Evolutionary conservation across 2,113 vertebrate genomes (phyloP).

Genomic region (Dinomys branickii): DNA sequence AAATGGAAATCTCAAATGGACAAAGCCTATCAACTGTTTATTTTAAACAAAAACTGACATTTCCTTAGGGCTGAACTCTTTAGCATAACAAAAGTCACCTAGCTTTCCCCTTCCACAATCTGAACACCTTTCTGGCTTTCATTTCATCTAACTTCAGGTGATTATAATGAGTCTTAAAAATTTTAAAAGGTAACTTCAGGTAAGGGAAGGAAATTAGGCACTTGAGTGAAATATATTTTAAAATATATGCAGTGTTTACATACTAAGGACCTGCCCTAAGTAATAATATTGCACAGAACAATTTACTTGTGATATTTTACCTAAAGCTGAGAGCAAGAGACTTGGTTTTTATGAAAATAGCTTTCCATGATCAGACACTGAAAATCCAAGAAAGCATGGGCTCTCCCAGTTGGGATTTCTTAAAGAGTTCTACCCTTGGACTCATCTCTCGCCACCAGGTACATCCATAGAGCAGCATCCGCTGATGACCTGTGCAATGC

Average conservation of each 20-base stretch:
- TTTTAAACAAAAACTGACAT: neutral
- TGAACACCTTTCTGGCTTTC: neutral
- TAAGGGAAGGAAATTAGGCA: neutral
- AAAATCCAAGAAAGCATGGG: neutral
- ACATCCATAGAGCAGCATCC: neutral
- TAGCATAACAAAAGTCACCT: neutral
- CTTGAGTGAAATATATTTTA: neutral
- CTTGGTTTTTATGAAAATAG: neutral
- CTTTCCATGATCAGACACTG: neutral
- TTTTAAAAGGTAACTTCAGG: neutral
- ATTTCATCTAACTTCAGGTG: neutral
- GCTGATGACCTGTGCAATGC: neutral
- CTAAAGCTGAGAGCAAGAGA: neutral
- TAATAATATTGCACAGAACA: neutral
- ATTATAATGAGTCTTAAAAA: conserved; percentile 20
- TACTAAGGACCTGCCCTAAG: neutral
- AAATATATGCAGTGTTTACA: neutral
- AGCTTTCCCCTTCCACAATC: neutral
- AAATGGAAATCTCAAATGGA: neutral
- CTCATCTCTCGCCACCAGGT: neutral
- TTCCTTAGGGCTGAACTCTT: neutral
- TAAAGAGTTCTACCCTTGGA: neutral
- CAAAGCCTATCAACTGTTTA: neutral
- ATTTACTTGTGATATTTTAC: neutral
- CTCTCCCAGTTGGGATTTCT: neutral